A percentile compares a stretch with the other conserved stretches of the same genome.
Evolutionary conservation across 2,888 invertebrate species (phyloP).

Genomic region (Drosophila paucipuncta): DNA sequence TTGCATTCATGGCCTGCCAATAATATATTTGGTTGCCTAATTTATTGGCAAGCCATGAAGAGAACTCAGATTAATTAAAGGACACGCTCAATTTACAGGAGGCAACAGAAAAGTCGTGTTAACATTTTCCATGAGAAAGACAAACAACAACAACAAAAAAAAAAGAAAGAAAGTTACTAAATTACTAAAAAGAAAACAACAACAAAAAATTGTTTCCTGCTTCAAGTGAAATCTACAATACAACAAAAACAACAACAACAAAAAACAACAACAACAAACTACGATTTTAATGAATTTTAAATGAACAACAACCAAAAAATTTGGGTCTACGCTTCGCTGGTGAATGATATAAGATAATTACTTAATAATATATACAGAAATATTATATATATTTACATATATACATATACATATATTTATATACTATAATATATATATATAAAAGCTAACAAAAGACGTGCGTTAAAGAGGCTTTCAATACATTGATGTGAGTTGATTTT

Average conservation of each 20-base stretch:
- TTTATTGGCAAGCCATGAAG: slow-evolving; percentile 34
- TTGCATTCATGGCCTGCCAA: slow-evolving; percentile 47
- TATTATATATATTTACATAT: slow-evolving; percentile 42
- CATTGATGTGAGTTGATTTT: slow-evolving; percentile 60
- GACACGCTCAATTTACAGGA: slow-evolving; percentile 37
- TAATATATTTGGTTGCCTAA: slow-evolving; percentile 1
- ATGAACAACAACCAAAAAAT: slow-evolving; percentile 6
- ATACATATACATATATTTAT: slow-evolving; percentile 30
- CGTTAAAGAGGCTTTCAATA: slow-evolving; percentile 73
- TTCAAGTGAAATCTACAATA: slow-evolving; percentile 59
- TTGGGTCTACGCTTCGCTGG: background rate
- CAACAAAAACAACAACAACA: slow-evolving; percentile 32
- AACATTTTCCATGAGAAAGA: slow-evolving; percentile 42
- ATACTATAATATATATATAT: slow-evolving; percentile 28
- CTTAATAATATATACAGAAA: slow-evolving; percentile 34
- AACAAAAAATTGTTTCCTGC: slow-evolving; percentile 62
- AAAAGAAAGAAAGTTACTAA: slow-evolving; percentile 47
- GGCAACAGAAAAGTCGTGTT: slow-evolving; percentile 10
- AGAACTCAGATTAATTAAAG: slow-evolving; percentile 35
- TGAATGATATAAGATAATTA: slow-evolving; percentile 19
- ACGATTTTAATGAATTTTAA: slow-evolving; percentile 61
- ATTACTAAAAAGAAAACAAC: slow-evolving; percentile 39
- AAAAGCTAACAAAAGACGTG: slow-evolving; percentile 52
- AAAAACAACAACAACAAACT: slow-evolving; percentile 34
- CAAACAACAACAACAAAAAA: slow-evolving; percentile 2